Percentiles rank a stretch among this genome's conserved stretches.
These are phyloP conservation scores for Dynastes tityus DNA, from an alignment of 2,888 invertebrate genomes.

Conservation along the genomic window DNA sequence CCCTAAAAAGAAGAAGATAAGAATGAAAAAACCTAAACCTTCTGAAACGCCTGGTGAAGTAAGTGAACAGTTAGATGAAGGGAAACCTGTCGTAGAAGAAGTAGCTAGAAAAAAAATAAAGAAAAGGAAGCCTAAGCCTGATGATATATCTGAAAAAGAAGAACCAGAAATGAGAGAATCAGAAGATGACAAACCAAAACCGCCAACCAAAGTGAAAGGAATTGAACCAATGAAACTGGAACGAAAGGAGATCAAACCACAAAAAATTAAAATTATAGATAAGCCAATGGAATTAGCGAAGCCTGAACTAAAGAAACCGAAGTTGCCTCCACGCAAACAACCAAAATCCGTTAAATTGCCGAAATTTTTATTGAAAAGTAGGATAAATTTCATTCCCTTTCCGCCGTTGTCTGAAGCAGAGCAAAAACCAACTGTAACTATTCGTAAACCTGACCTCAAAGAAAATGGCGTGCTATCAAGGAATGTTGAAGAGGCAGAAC, in stretches of 20 bases:
- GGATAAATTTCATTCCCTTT: slow-evolving; percentile 75
- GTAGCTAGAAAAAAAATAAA: slow-evolving; percentile 47
- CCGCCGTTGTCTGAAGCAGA: slow-evolving; percentile 66
- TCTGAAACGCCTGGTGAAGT: slow-evolving; percentile 52
- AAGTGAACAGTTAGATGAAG: slow-evolving; percentile 42
- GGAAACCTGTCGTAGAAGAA: slow-evolving; percentile 17
- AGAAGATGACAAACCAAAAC: slow-evolving; percentile 57
- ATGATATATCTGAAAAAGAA: slow-evolving; percentile 60
- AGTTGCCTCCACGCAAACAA: slow-evolving; percentile 63
- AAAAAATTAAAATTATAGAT: slow-evolving; percentile 75
- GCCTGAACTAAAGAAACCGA: slow-evolving; percentile 76
- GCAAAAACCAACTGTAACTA: slow-evolving; percentile 64
- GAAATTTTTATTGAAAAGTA: slow-evolving; percentile 81
- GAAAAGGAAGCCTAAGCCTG: slow-evolving; percentile 51
- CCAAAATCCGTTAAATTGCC: slow-evolving; percentile 71
- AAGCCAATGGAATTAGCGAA: slow-evolving; percentile 74
- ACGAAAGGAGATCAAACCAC: slow-evolving; percentile 75
- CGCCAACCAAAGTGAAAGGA: slow-evolving; percentile 45
- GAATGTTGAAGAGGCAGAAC: slow-evolving; percentile 71
- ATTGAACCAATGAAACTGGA: slow-evolving; percentile 74
- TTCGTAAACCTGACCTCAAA: slow-evolving; percentile 65
- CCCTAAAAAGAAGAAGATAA: slow-evolving; percentile 44
- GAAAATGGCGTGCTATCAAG: slow-evolving; percentile 70
- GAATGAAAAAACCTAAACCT: slow-evolving; percentile 56
- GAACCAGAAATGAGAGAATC: slow-evolving; percentile 52